A percentile compares a stretch with the other conserved stretches of the same genome.
phyloP scores from a whole-genome alignment of 2,113 vertebrate species.

The Pelecanus crispus region DNA sequence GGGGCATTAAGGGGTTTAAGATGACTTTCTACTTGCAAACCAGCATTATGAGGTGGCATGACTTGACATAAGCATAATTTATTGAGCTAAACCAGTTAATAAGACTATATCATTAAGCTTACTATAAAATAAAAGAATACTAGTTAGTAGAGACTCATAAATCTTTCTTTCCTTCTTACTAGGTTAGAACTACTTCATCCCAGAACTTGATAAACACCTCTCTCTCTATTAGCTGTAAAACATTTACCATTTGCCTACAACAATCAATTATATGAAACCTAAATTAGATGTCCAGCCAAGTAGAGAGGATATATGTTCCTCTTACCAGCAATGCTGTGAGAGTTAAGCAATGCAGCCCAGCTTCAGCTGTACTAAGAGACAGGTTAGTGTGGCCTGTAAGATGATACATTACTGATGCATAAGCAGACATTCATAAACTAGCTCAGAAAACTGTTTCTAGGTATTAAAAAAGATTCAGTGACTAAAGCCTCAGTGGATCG shows the following conservation, averaged over 20 bases:
- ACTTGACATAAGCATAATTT: not conserved
- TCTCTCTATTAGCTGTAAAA: not conserved
- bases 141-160: not conserved
- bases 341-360: not conserved
- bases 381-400: not conserved
- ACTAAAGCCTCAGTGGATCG: not conserved
- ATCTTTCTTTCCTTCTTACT: not conserved
- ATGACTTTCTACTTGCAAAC: not conserved
- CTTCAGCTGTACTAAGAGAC: not conserved
- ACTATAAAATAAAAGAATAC: not conserved
- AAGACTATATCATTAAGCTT: not conserved
- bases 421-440: not conserved
- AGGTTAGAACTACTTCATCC: not conserved
- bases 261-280: not conserved
- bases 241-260: not conserved
- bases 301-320: not conserved
- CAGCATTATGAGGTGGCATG: not conserved
- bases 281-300: not conserved
- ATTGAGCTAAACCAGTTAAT: not conserved
- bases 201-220: not conserved
- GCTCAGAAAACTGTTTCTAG: not conserved
- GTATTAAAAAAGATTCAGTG: constrained; percentile 2
- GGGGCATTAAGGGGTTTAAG: not conserved
- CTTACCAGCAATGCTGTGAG: not conserved
- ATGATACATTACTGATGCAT: not conserved